Percentiles rank a stretch among this genome's conserved stretches.
phyloP scores from a whole-genome alignment of 2,888 invertebrate genomes.

The Perizoma affinitatum region DNA sequence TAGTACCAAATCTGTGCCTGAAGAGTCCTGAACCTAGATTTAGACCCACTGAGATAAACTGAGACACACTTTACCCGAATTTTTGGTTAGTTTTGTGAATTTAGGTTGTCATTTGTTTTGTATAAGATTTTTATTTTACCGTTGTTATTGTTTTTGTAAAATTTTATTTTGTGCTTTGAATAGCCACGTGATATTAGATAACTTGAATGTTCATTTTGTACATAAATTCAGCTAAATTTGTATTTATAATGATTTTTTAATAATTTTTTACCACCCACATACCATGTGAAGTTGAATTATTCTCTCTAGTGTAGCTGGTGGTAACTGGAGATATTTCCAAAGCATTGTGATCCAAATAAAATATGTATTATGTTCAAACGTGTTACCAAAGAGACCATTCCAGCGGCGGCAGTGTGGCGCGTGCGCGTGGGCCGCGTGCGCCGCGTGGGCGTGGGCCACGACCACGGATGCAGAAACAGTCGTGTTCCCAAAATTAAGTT shows the following conservation, averaged over 20 bases:
- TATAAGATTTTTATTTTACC: slow-evolving; percentile 74
- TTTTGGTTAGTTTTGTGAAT: slow-evolving; percentile 56
- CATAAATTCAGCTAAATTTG: slow-evolving; percentile 49
- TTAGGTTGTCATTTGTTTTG: slow-evolving; percentile 68
- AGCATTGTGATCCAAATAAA: slow-evolving; percentile 45
- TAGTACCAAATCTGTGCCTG: slow-evolving; percentile 4
- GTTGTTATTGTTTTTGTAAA: slow-evolving; percentile 73
- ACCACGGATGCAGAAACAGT: background rate
- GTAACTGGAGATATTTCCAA: slow-evolving; percentile 31
- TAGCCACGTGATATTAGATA: slow-evolving; percentile 78
- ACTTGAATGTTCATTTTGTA: slow-evolving; percentile 60
- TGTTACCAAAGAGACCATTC: slow-evolving; percentile 76
- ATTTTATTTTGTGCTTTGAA: slow-evolving; percentile 75
- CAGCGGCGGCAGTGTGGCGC: background rate
- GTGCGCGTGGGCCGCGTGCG: background rate
- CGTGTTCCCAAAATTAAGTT: background rate
- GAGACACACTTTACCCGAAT: slow-evolving; percentile 47
- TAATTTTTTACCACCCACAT: slow-evolving; percentile 37
- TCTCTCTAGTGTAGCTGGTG: slow-evolving; percentile 30
- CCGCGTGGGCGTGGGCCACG: too few species aligned
- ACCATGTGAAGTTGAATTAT: slow-evolving; percentile 23
- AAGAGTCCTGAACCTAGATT: background rate
- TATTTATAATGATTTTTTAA: slow-evolving; percentile 43
- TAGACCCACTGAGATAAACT: slow-evolving; percentile 11
- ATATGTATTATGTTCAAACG: slow-evolving; percentile 63